Evolutionary conservation across 1,140 invertebrate genomes (phyloP), one percentile per base, ranked within the genome.

Genomic region (Drosophila trapezifrons): DNA sequence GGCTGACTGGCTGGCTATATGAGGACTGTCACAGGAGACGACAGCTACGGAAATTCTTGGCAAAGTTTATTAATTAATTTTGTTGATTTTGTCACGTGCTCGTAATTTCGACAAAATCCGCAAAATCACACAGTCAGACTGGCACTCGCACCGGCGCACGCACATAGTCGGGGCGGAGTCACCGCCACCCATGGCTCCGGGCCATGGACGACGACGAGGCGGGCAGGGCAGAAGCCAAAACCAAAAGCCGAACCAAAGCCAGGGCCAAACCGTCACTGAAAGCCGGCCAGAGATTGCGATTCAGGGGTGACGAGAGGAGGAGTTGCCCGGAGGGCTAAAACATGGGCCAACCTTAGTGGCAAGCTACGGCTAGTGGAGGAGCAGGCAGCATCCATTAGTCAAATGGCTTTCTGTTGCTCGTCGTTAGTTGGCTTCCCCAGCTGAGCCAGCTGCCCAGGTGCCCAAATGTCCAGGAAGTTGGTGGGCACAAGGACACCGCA

Each of bases 11-110:
- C 69, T 59, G 80, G 51, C 58, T 78, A 66, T 87, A 87, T 87
- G 83, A 87, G 83, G 76, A 76, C 70, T 87, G 82, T 79, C 79
- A 86, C 75, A 81, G 64, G 83, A 79, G 75, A 71, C 83, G 82
- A 81, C 76, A 76, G 83, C 79, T 66, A 70, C 67, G 83, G 79
- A 83, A 82, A 86, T 86, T 74, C 83, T 77, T 77, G 83, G 69
- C 84, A 87, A 87, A 87, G 84, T 87, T 87, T 87, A 87, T 87
- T 87, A 87, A 87, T 87, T 87, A 87, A 89, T 87, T 87, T 87
- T 87, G 84, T 89, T 89, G 84, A 87, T 87, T 87, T 89, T 89
- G 84, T 89, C 84, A 87, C 84, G 84, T 87, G 84, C 80, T 71
- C 57, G 83, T 89, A 83, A 84, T 89, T 87, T 89, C 58, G 65